Evolutionary conservation across 37 sponge, comb jelly and placozoan genomes (phyloP), one percentile per base, ranked within the genome.

Genomic region (Tethya wilhelma): DNA sequence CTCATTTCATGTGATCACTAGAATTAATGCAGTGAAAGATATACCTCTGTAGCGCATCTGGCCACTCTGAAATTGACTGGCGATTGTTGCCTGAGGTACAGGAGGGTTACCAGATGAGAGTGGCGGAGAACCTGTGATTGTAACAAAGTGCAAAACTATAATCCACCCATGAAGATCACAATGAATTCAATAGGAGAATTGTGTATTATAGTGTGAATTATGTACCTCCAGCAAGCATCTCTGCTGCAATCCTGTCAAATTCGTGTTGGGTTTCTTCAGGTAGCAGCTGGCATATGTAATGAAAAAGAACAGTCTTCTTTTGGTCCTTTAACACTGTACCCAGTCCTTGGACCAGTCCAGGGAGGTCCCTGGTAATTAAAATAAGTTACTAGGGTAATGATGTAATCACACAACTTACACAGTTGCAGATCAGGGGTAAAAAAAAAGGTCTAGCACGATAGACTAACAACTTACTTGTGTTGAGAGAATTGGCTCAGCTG

Each of bases 251-350:
- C 19, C 66, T 71, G 63, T 94, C 95, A 84, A 94, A 94, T 53
- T 84, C 89, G 38, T 20, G 45, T 56, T 90, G 88, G 2, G 59
- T 78, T n/a, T 87, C 69, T 3, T 71, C 75, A 45, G 95, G 95
- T 17, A 94, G 83, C 22, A 94, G 85, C 73, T 87, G 95, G 49
- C 95, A 94, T 25, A 94, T 76, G 44, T 94, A 68, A 56, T 94
- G 95, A 36, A 90, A 81, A 14, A 94, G 82, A 34, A 64, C 67
- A 9, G 59, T 44, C 60, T 94, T 86, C n/a, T 32, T 45, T 0
- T 75, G 79, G 23, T 81, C 87, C 57, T 56, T 63, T 9, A 94
- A 79, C 32, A 90, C 70, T 32, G 37, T 42, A 2, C 63, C 71
- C 41, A 94, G 59, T 20, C 64, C 63, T 4, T 75, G 38, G 55